Evolutionary conservation across 2,113 vertebrate species (phyloP), one percentile per base, ranked within the genome.

Genomic region (Talpa occidentalis): DNA sequence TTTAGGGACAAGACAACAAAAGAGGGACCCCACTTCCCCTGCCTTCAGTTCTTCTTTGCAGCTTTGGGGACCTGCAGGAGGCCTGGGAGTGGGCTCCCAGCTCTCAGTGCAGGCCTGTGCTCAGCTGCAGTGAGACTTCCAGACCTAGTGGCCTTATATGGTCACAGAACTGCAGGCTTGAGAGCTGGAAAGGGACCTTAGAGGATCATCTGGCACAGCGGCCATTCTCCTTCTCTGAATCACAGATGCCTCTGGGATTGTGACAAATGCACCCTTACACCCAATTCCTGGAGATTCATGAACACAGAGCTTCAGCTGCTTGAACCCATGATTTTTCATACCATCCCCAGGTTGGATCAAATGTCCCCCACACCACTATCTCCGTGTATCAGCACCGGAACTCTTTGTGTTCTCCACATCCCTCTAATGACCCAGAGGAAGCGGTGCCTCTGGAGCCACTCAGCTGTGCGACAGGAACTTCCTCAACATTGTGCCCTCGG

Each of bases 71-170:
- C 74, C 17, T 19, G 22, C 2, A 67, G 32, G 49, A 66, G 67
- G 78, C 47, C 56, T 2, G 11, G 62, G 42, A 11, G 54, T 26
- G 5, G 47, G 60, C 35, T 56, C 22, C 37, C 16, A 37, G 59
- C 28, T 70, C n/a, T 37, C 64, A 59, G 44, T 7, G 16, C 16
- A 30, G n/a, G 76, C 66, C 44, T 28, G 64, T 32, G 21, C 49
- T 90, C 35, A 16, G 84, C 80, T 73, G 74, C 83, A 73, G 84
- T 30, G 88, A 96, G 91, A n/a, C 80, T 94, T 60, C 80, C 17
- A 35, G 92, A 44, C 79, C 72, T 70, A 14, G 17, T 35, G 42
- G 67, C 97, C 97, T 96, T 97, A 96, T 97, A 97, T 96, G 95
- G 97, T 90, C 95, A 96, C 37, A 94, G 97, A 96, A 81, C 35